These are phyloP conservation scores for Lamellibrachia columna DNA, from an alignment of 2,888 invertebrate genomes.

Conservation along the genomic window DNA sequence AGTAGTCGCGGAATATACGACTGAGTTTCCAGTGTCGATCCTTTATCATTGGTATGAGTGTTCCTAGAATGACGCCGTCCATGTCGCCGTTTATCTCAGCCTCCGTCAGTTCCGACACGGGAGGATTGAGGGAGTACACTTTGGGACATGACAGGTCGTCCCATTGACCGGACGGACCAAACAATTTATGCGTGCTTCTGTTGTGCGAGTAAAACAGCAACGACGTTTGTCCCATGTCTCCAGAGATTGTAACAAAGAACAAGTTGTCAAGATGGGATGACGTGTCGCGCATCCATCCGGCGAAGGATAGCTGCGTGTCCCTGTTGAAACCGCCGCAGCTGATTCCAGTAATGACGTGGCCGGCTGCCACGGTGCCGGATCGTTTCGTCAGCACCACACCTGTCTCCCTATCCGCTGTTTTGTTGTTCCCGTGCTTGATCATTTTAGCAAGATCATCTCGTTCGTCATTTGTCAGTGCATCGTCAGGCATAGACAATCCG, in stretches of 20 bases:
- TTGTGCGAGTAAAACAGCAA: neutral
- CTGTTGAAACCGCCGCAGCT: neutral
- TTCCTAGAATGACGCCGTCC: neutral
- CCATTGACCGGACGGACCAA: neutral
- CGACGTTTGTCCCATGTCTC: neutral
- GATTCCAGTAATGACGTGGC: neutral
- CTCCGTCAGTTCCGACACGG: neutral
- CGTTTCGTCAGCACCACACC: too few species aligned
- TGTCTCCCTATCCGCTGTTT: too few species aligned
- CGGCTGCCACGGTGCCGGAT: neutral
- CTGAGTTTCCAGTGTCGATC: neutral
- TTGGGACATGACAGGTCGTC: neutral
- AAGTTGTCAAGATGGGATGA: neutral
- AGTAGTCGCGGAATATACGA: neutral
- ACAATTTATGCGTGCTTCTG: neutral
- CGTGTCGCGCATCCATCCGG: neutral
- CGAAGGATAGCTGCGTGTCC: neutral
- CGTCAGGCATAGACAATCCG: neutral
- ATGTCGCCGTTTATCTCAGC: neutral
- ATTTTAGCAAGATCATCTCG: neutral
- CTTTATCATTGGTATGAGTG: neutral
- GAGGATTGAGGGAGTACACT: neutral
- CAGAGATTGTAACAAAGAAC: neutral
- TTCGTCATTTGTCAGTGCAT: neutral
- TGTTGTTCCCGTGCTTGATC: too few species aligned